Evolutionary conservation across 2,797 vertebrate genomes (phyloP).

Genomic region (Erpetoichthys calabaricus): DNA sequence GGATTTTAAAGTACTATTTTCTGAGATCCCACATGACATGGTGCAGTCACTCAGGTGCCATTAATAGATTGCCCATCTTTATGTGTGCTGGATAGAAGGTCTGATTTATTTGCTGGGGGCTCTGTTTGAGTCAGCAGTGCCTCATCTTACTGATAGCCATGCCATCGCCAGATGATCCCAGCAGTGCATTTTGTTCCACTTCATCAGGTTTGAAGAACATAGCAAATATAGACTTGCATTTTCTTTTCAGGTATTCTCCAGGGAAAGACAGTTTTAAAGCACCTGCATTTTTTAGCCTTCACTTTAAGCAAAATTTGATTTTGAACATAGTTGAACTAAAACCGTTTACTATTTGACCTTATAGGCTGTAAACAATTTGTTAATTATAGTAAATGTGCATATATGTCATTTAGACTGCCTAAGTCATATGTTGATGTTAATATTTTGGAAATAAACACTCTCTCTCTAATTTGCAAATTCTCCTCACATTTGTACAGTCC

Average conservation of each 20-base stretch:
- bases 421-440: too few species aligned
- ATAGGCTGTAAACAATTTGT: too few species aligned
- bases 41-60: not conserved
- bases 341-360: too few species aligned
- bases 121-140: constrained; percentile 21
- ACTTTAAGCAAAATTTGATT: too few species aligned
- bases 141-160: constrained; percentile 26
- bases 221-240: constrained; percentile 14
- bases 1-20: too few species aligned
- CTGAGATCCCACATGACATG: not conserved
- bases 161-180: constrained; percentile 21
- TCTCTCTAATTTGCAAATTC: too few species aligned
- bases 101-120: constrained; percentile 23
- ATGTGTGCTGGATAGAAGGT: constrained; percentile 13
- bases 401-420: too few species aligned
- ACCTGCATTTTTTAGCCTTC: too few species aligned
- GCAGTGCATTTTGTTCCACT: constrained; percentile 27
- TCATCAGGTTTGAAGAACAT: constrained; percentile 19
- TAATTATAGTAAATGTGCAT: too few species aligned
- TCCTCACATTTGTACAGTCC: too few species aligned
- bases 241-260: not conserved
- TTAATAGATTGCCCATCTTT: constrained; percentile 13
- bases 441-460: too few species aligned
- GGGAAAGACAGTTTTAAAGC: not conserved
- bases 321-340: too few species aligned